Conservation (phyloP, 2,888 invertebrate genomes). For the Achlya flavicornis region DNA sequence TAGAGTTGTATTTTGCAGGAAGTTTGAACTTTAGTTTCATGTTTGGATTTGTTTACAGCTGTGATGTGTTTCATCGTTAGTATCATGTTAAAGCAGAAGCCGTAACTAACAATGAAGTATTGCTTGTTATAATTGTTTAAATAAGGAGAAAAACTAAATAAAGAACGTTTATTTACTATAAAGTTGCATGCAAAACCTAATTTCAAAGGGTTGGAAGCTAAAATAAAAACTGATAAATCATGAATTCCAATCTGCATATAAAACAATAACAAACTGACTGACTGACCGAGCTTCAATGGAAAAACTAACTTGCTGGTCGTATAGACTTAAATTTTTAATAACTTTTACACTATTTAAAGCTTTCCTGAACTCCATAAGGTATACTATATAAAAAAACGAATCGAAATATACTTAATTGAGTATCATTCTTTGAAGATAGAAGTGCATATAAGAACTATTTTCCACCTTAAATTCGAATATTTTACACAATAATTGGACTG, state of each 20-base stretch:
- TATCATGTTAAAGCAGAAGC: neutral
- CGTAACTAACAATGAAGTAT: neutral
- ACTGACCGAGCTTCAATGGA: neutral
- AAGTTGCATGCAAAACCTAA: no score
- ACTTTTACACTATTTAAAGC: no score
- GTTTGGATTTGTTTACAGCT: constrained; percentile 3
- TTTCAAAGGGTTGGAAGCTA: neutral
- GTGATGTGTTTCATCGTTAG: neutral
- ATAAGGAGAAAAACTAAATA: no score
- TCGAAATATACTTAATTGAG: no score
- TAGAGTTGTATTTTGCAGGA: constrained; percentile 10
- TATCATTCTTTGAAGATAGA: no score
- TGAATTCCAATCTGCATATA: neutral
- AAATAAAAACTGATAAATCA: neutral
- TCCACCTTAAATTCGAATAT: no score
- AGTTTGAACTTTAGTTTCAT: constrained; percentile 5
- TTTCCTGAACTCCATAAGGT: neutral
- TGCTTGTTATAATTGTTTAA: neutral
- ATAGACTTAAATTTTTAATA: neutral
- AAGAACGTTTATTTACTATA: no score
- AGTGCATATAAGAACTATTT: no score
- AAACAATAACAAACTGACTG: neutral
- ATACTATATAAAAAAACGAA: no score
- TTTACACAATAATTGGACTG: no score
- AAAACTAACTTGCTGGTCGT: neutral